Evolutionary conservation across 2,888 invertebrate genomes (phyloP).

Genomic region (Orthonychiurus folsomi): DNA sequence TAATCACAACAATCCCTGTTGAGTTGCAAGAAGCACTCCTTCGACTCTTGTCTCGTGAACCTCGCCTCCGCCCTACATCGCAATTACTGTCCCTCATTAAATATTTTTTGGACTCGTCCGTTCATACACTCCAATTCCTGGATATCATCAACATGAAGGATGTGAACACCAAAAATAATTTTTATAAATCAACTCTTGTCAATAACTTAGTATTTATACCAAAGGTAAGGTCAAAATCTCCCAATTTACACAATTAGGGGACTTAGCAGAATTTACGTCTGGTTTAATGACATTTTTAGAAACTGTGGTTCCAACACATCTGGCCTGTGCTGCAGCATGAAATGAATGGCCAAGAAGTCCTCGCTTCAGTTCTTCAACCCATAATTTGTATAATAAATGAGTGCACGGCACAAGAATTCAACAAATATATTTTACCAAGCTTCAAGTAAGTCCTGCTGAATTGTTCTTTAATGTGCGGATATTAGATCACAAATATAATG

Average conservation of each 20-base stretch:
- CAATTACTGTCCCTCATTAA: constrained; percentile 82
- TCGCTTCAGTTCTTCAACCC: constrained; percentile 75
- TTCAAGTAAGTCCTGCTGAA: constrained; percentile 59
- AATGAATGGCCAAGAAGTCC: constrained; percentile 71
- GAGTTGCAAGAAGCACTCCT: constrained; percentile 78
- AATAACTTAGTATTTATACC: constrained; percentile 82
- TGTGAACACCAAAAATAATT: constrained; percentile 70
- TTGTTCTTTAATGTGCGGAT: constrained; percentile 9
- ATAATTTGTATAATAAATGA: constrained; percentile 74
- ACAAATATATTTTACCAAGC: constrained; percentile 69
- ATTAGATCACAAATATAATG: constrained; percentile 1
- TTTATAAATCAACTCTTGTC: constrained; percentile 76
- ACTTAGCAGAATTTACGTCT: neutral
- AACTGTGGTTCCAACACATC: constrained; percentile 88
- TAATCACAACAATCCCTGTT: constrained; percentile 69
- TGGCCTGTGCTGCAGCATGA: constrained; percentile 83
- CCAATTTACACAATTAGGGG: constrained; percentile 8
- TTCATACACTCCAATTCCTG: constrained; percentile 83
- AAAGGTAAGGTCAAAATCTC: constrained; percentile 54
- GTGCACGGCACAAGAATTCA: constrained; percentile 67
- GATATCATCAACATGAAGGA: constrained; percentile 90
- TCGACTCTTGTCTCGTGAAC: constrained; percentile 70
- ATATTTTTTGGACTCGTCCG: constrained; percentile 83
- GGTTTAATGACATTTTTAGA: constrained; percentile 51
- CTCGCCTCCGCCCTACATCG: constrained; percentile 77